Conservation (phyloP, 2,888 invertebrate genomes). For the Anodontia alba region DNA sequence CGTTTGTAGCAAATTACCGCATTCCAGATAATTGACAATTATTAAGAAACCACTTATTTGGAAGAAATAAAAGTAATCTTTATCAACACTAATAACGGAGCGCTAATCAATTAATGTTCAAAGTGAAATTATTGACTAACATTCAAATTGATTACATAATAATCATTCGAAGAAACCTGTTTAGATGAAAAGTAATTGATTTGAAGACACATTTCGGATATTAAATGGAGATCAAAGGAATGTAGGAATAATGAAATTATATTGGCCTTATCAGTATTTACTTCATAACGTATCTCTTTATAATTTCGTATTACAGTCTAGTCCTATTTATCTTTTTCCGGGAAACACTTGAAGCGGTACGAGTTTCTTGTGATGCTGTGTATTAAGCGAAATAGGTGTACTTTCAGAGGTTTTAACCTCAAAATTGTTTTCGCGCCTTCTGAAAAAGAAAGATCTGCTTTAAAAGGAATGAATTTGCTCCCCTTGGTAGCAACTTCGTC, state of each 20-base stretch:
- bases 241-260: background rate
- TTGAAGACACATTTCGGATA: conserved; percentile 45
- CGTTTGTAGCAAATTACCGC: background rate
- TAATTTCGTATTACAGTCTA: no score
- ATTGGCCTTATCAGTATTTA: background rate
- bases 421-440: no score
- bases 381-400: no score
- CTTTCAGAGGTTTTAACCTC: no score
- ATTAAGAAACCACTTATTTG: background rate
- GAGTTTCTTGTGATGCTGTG: no score
- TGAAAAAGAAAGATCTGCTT: no score
- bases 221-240: conserved; percentile 47
- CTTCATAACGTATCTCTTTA: no score
- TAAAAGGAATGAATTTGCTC: no score
- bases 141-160: background rate
- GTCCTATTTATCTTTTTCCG: no score
- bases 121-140: background rate
- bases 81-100: background rate
- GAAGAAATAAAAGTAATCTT: conserved; percentile 3
- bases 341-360: no score
- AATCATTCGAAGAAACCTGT: background rate
- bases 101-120: conserved; percentile 11
- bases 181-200: conserved; percentile 42
- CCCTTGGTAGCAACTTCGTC: no score
- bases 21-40: background rate